Evolutionary conservation across 2,797 vertebrate species (phyloP).

Genomic region (Gymnodraco acuticeps): DNA sequence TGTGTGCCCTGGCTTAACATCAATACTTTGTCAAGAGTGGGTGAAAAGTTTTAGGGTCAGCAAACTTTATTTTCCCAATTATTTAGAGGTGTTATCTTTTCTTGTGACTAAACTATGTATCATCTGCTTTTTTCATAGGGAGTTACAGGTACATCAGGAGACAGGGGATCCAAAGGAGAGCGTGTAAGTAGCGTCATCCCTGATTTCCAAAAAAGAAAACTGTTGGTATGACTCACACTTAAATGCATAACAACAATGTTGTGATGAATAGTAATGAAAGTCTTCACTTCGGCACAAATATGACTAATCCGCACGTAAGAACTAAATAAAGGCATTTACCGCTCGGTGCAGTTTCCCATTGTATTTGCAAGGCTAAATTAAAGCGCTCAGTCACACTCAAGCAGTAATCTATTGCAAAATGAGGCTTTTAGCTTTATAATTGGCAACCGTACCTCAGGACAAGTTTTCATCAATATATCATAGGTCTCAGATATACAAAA

Average conservation of each 20-base stretch:
- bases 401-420: conserved; percentile 65
- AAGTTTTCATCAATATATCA: not conserved
- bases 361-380: conserved; percentile 57
- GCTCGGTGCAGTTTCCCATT: conserved; percentile 61
- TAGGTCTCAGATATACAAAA: too few relatives aligned
- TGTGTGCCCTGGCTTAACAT: conserved; percentile 16
- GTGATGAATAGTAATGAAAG: conserved; percentile 71
- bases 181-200: conserved; percentile 85
- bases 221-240: conserved; percentile 40
- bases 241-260: conserved; percentile 39
- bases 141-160: conserved; percentile 89
- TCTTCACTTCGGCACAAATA: conserved; percentile 63
- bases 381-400: conserved; percentile 65
- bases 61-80: conserved; percentile 25
- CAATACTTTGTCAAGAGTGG: conserved; percentile 6
- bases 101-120: conserved; percentile 12
- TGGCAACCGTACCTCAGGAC: conserved; percentile 42
- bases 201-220: conserved; percentile 40
- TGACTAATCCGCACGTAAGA: conserved; percentile 74
- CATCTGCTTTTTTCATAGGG: conserved; percentile 82
- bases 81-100: not conserved
- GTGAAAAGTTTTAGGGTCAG: conserved; percentile 21
- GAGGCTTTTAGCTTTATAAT: conserved; percentile 53
- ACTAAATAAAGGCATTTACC: conserved; percentile 70
- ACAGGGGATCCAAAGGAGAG: conserved; percentile 98